Conservation (phyloP, 2,797 vertebrate genomes). For the Podarcis lilfordi region DNA sequence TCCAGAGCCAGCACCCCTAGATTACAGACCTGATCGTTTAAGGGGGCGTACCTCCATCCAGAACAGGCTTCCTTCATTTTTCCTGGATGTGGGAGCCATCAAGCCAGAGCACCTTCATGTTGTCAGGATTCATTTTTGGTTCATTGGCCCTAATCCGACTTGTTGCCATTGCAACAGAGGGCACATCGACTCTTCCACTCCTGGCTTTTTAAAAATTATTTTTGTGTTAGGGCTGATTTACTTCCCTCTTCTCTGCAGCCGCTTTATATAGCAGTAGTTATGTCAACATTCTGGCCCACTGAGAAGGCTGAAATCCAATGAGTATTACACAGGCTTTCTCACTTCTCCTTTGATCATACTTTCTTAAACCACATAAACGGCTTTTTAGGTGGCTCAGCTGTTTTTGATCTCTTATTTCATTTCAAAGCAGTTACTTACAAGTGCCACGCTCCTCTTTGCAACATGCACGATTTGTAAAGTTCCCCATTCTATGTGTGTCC, state of each 20-base stretch:
- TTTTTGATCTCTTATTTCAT: background rate
- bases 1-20: no score
- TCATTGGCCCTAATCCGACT: background rate
- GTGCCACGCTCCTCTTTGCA: background rate
- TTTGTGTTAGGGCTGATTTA: background rate
- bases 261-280: background rate
- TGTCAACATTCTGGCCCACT: background rate
- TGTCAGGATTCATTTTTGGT: no score
- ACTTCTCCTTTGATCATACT: background rate
- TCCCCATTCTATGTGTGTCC: background rate
- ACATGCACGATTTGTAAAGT: background rate
- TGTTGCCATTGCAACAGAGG: background rate
- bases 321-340: background rate
- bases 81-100: no score
- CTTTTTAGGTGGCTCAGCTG: background rate
- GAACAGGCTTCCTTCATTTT: no score
- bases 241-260: background rate
- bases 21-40: no score
- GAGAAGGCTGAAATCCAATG: background rate
- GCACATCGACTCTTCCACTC: background rate
- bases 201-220: background rate
- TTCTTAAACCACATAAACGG: background rate
- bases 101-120: no score
- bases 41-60: no score
- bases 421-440: background rate